phyloP scores from a whole-genome alignment of 2,113 vertebrate species.

The Sylvietta virens region DNA sequence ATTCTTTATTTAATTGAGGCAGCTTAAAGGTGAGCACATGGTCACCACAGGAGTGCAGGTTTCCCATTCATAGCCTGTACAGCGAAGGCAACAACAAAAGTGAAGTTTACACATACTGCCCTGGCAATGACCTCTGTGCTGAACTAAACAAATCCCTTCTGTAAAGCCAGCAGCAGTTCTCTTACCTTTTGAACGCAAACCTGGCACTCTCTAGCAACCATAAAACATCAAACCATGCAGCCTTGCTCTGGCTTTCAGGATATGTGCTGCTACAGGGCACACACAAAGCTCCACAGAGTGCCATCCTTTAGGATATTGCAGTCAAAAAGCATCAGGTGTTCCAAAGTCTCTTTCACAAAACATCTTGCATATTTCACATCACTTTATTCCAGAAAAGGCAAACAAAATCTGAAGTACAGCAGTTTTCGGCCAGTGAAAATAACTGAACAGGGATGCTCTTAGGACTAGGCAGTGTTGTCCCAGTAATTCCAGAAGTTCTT shows the following conservation, averaged over 20 bases:
- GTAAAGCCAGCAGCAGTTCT: neutral
- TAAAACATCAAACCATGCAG: neutral
- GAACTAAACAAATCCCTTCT: neutral
- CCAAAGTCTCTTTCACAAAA: neutral
- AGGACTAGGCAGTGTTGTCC: neutral
- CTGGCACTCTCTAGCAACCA: neutral
- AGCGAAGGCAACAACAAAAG: neutral
- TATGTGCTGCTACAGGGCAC: neutral
- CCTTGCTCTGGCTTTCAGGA: neutral
- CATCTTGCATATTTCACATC: neutral
- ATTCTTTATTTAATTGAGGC: neutral
- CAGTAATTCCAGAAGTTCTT: neutral
- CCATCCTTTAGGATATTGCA: neutral
- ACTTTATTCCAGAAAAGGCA: neutral
- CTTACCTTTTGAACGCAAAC: neutral
- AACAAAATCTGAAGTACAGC: neutral
- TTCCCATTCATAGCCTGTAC: neutral
- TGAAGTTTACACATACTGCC: neutral
- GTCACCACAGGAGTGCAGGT: neutral
- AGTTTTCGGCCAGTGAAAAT: neutral
- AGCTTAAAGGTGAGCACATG: slow-evolving; percentile 13
- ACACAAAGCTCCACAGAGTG: neutral
- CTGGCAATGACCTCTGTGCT: slow-evolving; percentile 21
- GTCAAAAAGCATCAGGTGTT: neutral
- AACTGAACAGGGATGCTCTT: neutral